These are phyloP conservation scores for Cephonodes hylas DNA, from an alignment of 2,888 invertebrate species.

Conservation along the genomic window DNA sequence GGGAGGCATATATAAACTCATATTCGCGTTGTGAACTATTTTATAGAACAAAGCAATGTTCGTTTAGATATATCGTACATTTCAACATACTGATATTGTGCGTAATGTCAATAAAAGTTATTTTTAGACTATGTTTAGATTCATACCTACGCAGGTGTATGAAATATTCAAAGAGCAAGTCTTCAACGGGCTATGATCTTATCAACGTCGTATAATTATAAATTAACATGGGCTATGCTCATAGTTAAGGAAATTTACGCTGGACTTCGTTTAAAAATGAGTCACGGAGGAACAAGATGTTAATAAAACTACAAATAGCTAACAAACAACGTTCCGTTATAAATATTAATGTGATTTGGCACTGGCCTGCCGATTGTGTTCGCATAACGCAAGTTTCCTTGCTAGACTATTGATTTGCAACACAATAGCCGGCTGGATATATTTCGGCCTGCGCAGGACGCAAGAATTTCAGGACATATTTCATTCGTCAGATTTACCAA, in stretches of 20 bases:
- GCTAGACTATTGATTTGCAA: slow-evolving; percentile 7
- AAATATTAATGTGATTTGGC: slow-evolving; percentile 14
- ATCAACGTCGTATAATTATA: neutral
- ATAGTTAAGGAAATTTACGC: neutral
- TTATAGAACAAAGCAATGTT: neutral
- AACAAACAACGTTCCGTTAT: slow-evolving; percentile 5
- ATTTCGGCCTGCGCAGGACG: neutral
- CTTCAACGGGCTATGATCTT: neutral
- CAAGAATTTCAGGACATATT: neutral
- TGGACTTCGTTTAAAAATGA: slow-evolving; percentile 4
- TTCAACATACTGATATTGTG: neutral
- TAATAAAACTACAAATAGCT: slow-evolving; percentile 3
- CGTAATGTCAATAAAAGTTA: neutral
- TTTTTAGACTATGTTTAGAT: neutral
- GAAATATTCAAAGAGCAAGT: neutral
- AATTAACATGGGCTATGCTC: neutral
- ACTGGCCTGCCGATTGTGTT: slow-evolving; percentile 10
- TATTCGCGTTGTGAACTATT: neutral
- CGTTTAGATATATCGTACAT: neutral
- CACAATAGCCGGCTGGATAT: slow-evolving; percentile 5
- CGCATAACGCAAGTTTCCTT: slow-evolving; percentile 3
- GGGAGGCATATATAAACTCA: too few species aligned
- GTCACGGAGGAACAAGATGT: slow-evolving; percentile 8
- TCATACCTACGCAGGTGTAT: neutral
- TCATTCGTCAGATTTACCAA: too few species aligned